Base-by-base conservation (phyloP, 2,113 vertebrate genomes). In the Pedetes capensis region DNA sequence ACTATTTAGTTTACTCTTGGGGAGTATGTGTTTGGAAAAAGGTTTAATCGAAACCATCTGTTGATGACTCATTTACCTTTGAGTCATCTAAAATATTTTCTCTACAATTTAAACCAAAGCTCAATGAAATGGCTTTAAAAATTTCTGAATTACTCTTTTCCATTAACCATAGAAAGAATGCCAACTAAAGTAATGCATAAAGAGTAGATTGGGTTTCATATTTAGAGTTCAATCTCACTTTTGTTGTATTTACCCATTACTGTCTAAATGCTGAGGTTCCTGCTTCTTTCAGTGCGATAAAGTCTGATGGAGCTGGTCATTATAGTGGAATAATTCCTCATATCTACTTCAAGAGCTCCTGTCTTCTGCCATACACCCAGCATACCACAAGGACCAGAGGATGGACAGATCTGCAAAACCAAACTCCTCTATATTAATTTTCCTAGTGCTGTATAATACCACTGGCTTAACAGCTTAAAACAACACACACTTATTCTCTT, bases 31-130 rank as follows among this genome's bases (percentile, higher is more conserved):
- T 93, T 97, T 87, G 74, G 71, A 87, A 87, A 93, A 89, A 82
- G 34, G 2, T 69, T 94, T 89, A 92, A 95, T n/a, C 66, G 63
- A 87, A 97, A 93, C 74, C 92, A 84, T 97, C 84, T 97, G 95
- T 86, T 93, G 69, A 85, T 97, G 96, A 89, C 3, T 89, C 90
- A 93, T 49, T 82, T 47, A 53, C 39, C 63, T 13, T 47, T 57
- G n/a, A 93, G 44, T 96, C 78, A 82, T 39, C 61, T 68, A 72
- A 80, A 53, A 34, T 83, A 53, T 63, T 91, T 92, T 87, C 71
- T 66, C 9, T 80, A 64, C 32, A 91, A 20, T 44, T 81, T 75
- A 64, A 1, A 71, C 39, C 47, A 55, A 78, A 39, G 23, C 5
- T 68, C 42, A 88, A 92, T 16, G 75, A 96, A 93, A 85, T 51